phyloP scores from a whole-genome alignment of 2,888 invertebrate species.

The Eupithecia pulchellata region DNA sequence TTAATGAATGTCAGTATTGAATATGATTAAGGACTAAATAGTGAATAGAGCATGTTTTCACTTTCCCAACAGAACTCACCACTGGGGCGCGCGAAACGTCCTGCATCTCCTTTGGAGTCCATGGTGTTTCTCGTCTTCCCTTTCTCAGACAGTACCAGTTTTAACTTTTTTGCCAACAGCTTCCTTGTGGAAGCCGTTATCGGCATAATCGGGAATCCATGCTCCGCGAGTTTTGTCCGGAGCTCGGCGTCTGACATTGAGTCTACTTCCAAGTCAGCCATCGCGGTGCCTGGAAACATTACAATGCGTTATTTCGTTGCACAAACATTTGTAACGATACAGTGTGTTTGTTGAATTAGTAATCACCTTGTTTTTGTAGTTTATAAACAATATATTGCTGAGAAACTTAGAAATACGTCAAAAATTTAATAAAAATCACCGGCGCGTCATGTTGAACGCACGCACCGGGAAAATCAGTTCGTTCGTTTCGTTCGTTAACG shows the following conservation, averaged over 20 bases:
- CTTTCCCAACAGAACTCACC: conserved; percentile 21
- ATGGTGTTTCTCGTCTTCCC: conserved; percentile 76
- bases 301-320: conserved; percentile 59
- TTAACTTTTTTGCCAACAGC: conserved; percentile 90
- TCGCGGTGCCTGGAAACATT: conserved; percentile 89
- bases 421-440: conserved; percentile 78
- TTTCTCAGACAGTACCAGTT: conserved; percentile 88
- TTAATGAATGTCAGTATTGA: background rate
- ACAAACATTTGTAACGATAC: conserved; percentile 44
- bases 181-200: conserved; percentile 93
- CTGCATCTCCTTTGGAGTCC: conserved; percentile 75
- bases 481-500: conserved; percentile 60
- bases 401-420: conserved; percentile 72
- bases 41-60: background rate
- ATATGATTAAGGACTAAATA: background rate
- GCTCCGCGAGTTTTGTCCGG: conserved; percentile 89
- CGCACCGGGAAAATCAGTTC: conserved; percentile 69
- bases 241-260: conserved; percentile 89
- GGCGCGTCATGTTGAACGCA: conserved; percentile 83
- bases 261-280: conserved; percentile 87
- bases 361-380: conserved; percentile 69
- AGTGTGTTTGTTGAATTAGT: conserved; percentile 24
- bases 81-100: conserved; percentile 54
- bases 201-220: conserved; percentile 92
- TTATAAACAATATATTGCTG: conserved; percentile 53